phyloP scores from a whole-genome alignment of 2,797 vertebrate genomes.

The Arremon aurantiirostris region DNA sequence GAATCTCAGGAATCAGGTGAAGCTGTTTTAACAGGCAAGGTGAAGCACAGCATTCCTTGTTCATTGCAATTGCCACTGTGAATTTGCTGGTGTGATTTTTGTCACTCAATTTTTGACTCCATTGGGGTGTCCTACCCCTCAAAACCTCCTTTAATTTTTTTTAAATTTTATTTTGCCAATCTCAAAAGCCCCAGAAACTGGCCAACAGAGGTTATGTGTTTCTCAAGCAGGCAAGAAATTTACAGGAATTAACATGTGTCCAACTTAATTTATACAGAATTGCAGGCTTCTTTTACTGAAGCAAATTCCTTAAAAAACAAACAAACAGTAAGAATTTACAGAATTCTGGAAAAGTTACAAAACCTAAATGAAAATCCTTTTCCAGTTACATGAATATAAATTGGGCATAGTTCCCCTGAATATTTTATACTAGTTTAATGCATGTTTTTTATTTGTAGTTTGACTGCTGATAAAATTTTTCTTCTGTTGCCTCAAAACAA shows the following conservation, averaged over 20 bases:
- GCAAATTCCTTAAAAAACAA: conserved; percentile 6
- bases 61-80: fast-evolving
- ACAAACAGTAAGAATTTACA: background rate
- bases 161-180: background rate
- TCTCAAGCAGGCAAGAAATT: background rate
- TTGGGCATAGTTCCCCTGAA: conserved; percentile 3
- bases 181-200: background rate
- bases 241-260: background rate
- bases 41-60: background rate
- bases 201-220: background rate
- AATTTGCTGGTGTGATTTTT: background rate
- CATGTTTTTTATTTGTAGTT: background rate
- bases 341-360: background rate
- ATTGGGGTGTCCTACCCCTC: background rate
- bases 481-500: background rate
- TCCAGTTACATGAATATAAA: background rate
- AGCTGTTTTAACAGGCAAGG: background rate
- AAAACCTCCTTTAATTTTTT: fast-evolving
- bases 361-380: conserved; percentile 14
- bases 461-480: background rate
- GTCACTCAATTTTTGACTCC: background rate
- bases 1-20: background rate
- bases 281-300: background rate
- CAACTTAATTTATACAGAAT: background rate
- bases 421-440: background rate